A percentile compares a stretch with the other conserved stretches of the same genome.
These are phyloP conservation scores for Pollenia angustigena DNA, from an alignment of 2,888 invertebrate species.

Conservation along the genomic window DNA sequence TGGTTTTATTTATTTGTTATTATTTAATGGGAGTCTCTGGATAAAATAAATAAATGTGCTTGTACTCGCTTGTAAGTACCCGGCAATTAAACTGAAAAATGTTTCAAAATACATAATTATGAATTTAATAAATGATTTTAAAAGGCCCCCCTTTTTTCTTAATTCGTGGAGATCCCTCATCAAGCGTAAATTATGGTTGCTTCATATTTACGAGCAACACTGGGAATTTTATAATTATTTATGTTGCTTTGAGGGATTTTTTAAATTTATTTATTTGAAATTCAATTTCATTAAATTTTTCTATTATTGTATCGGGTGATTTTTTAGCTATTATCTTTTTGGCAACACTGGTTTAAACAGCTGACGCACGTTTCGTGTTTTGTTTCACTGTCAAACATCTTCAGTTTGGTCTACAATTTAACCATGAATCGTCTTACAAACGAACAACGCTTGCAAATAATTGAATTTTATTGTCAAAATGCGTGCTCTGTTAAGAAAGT, in stretches of 20 bases:
- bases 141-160: slow-evolving; percentile 22
- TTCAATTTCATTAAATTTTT: neutral
- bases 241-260: neutral
- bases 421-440: too few species aligned
- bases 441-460: too few species aligned
- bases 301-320: neutral
- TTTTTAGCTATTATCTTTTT: too few species aligned
- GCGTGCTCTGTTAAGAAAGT: too few species aligned
- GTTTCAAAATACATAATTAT: slow-evolving; percentile 23
- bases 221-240: neutral
- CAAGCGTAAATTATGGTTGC: neutral
- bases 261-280: neutral
- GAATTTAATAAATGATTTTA: slow-evolving; percentile 5
- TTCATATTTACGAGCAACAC: neutral
- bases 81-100: slow-evolving; percentile 40
- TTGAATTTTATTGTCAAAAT: too few species aligned
- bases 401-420: too few species aligned
- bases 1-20: neutral
- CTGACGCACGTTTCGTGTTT: too few species aligned
- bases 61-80: slow-evolving; percentile 1
- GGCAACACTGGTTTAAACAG: too few species aligned
- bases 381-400: too few species aligned
- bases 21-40: neutral
- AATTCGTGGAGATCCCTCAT: neutral
- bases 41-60: slow-evolving; percentile 6